Conservation (phyloP, 1,140 invertebrate species). For the Maniola jurtina region DNA sequence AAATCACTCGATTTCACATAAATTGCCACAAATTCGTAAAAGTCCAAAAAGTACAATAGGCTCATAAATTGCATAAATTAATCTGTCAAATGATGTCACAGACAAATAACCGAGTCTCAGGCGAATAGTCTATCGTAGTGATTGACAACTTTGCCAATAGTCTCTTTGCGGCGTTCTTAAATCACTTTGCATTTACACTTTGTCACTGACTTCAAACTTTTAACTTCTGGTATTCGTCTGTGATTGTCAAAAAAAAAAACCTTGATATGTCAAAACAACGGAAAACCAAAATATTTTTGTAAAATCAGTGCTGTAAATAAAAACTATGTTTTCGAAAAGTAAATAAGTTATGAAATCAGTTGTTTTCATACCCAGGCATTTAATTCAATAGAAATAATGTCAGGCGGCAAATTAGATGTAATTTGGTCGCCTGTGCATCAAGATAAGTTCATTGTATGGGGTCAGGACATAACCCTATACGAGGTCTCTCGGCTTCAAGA, state of each 20-base stretch:
- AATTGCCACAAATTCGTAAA: slow-evolving; percentile 39
- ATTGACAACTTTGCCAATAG: too few relatives aligned
- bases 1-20: slow-evolving; percentile 49
- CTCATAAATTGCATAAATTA: not conserved
- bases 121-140: too few relatives aligned
- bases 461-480: slow-evolving; percentile 90
- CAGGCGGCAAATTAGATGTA: slow-evolving; percentile 80
- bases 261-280: not conserved
- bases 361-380: not conserved
- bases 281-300: not conserved
- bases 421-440: slow-evolving; percentile 88
- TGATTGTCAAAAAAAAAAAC: too few relatives aligned
- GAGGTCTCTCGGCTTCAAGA: slow-evolving; percentile 84
- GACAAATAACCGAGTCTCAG: too few relatives aligned
- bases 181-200: too few relatives aligned
- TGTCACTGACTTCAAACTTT: too few relatives aligned
- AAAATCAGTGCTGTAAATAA: not conserved
- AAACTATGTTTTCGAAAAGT: not conserved
- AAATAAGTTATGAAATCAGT: not conserved
- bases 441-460: slow-evolving; percentile 92
- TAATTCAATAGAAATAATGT: slow-evolving; percentile 36
- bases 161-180: too few relatives aligned
- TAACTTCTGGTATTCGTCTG: too few relatives aligned
- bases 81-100: not conserved
- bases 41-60: not conserved